Conservation (phyloP, 2,113 vertebrate species). For the Oncorhynchus clarkii region DNA sequence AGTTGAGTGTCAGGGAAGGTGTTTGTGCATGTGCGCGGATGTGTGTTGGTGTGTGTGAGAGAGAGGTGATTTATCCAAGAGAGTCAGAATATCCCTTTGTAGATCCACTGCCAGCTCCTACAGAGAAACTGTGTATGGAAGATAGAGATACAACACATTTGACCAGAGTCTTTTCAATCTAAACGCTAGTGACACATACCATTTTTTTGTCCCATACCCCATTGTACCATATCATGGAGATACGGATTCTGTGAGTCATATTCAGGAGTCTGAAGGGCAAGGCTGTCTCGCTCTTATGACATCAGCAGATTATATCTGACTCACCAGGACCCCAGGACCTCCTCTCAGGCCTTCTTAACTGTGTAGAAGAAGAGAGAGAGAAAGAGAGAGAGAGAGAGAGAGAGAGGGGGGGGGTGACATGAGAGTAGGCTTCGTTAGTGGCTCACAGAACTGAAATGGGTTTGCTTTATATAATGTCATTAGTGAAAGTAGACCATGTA, state of each 20-base stretch:
- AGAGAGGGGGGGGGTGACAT: no score
- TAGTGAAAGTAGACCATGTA: conserved; percentile 1
- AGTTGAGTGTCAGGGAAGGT: not conserved
- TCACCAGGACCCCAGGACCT: not conserved
- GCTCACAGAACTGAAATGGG: conserved; percentile 14
- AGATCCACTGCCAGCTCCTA: no score
- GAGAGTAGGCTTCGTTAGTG: not conserved
- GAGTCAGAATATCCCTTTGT: no score
- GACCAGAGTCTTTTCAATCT: no score
- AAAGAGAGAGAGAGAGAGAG: no score
- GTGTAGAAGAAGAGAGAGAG: not conserved
- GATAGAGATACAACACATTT: no score
- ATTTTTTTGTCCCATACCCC: no score
- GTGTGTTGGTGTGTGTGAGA: not conserved
- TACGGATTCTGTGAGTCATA: no score
- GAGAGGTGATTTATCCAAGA: no score
- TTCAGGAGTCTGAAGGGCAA: not conserved
- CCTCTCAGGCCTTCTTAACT: not conserved
- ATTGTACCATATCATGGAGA: no score
- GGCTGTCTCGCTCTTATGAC: not conserved
- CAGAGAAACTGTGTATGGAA: no score
- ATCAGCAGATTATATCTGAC: not conserved
- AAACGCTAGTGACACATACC: not conserved
- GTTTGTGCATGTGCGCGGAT: not conserved
- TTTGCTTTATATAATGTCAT: conserved; percentile 31